Evolutionary conservation across 2,888 invertebrate species (phyloP), one percentile per base, ranked within the genome.

Genomic region (Vesta saturnalis): DNA sequence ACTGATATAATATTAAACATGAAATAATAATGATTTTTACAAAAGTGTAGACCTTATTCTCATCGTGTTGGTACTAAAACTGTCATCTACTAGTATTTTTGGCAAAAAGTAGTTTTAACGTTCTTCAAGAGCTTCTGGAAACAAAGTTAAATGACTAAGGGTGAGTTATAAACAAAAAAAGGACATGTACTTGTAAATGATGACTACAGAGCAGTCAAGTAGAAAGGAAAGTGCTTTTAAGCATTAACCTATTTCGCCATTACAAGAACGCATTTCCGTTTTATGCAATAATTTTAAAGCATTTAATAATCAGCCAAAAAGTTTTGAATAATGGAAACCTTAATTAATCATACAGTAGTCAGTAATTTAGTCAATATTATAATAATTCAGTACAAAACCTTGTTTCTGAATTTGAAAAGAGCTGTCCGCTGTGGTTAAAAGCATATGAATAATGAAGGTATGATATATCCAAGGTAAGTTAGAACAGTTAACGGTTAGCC

Each of bases 381-480:
- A 52, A 12, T 52, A 52, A 52, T 52, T 52, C 21, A 52, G 19
- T 52, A 47, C 47, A 52, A 19, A 12, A 19, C 52, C 21, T 5
- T 21, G 52, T 52, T 52, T 21, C 52, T 52, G 52, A 52, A 52
- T 52, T 19, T 52, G 52, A 52, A 52, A 52, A 18, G 52, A 16
- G 19, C 52, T 52, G 52, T 52, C 52, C 18, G 52, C 6, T 19
- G 19, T 52, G 4, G 52, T 52, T 16, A 52, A 52, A 52, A 19
- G 52, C 52, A 52, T 21, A 52, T 52, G 21, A 52, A 19, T 52
- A 52, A 52, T 52, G 52, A 52, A 52, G 52, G 52, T 18, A 19
- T 19, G 52, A 19, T 52, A 52, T 18, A 19, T 21, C 3, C 52
- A 52, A 52, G 19, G 19, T 52, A 19, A 47, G n/a, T 14, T 47